A percentile compares a stretch with the other conserved stretches of the same genome.
Evolutionary conservation across 2,797 vertebrate genomes (phyloP).

Genomic region (Spatula versicolor): DNA sequence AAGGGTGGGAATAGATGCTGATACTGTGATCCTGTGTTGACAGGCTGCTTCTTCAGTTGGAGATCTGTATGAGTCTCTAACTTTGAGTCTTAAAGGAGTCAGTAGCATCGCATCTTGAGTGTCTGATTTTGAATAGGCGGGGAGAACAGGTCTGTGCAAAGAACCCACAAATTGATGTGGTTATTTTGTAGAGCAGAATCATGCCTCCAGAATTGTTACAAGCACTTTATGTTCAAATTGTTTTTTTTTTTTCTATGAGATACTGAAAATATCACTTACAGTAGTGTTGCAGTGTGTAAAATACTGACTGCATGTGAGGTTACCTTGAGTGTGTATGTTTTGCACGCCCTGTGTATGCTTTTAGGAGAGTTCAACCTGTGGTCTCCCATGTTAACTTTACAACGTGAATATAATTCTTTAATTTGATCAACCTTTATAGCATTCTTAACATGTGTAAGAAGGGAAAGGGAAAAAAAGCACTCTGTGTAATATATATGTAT

Average conservation of each 20-base stretch:
- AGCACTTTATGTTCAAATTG: not conserved
- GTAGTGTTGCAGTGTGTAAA: not conserved
- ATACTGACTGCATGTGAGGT: not conserved
- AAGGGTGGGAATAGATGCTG: not conserved
- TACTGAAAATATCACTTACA: not conserved
- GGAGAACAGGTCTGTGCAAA: not conserved
- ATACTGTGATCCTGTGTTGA: not conserved
- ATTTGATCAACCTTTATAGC: not conserved
- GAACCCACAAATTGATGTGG: not conserved
- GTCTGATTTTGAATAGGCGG: not conserved
- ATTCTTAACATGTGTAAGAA: not conserved
- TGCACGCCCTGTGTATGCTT: not conserved
- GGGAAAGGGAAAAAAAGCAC: not conserved
- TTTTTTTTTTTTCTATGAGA: not conserved
- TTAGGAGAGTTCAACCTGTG: not conserved
- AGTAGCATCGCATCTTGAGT: not conserved
- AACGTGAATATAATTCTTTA: not conserved
- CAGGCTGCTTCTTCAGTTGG: not conserved
- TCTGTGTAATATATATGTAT: not conserved
- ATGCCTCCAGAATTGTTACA: not conserved
- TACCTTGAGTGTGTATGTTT: not conserved
- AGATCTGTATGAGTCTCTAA: not conserved
- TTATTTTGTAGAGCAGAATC: not conserved
- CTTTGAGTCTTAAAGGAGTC: not conserved
- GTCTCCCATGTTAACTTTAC: not conserved